Conservation (phyloP, 1,140 invertebrate species). For the Danaus plexippus region DNA sequence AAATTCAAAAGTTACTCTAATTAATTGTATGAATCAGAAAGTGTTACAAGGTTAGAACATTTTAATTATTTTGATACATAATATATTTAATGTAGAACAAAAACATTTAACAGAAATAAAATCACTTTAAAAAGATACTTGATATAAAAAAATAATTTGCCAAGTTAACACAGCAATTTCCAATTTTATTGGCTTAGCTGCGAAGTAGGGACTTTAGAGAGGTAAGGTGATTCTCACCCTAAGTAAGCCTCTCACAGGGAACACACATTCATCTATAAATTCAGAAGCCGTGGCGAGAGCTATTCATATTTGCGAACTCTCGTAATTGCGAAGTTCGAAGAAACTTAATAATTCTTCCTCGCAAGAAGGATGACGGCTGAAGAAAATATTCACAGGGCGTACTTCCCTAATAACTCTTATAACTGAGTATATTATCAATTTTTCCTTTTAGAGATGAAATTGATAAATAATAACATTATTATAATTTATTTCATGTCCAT, state of each 20-base stretch:
- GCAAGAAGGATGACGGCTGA: conserved; percentile 65
- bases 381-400: conserved; percentile 66
- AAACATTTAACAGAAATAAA: not conserved
- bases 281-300: conserved; percentile 65
- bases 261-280: conserved; percentile 70
- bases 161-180: conserved; percentile 32
- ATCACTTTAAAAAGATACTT: conserved; percentile 15
- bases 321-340: conserved; percentile 69
- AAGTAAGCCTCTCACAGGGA: conserved; percentile 38
- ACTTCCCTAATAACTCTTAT: conserved; percentile 42
- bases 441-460: no score
- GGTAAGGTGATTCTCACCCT: conserved; percentile 38
- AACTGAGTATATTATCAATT: conserved; percentile 25
- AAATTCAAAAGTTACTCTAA: no score
- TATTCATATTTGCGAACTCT: conserved; percentile 59
- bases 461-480: no score
- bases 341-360: conserved; percentile 72
- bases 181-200: conserved; percentile 40
- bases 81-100: no score
- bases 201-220: conserved; percentile 36
- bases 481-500: no score
- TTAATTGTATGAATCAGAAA: not conserved
- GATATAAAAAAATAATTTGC: conserved; percentile 28
- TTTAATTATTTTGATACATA: no score
- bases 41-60: no score